Base-by-base conservation (phyloP, 2,113 vertebrate species). In the Chaetodon trifascialis region DNA sequence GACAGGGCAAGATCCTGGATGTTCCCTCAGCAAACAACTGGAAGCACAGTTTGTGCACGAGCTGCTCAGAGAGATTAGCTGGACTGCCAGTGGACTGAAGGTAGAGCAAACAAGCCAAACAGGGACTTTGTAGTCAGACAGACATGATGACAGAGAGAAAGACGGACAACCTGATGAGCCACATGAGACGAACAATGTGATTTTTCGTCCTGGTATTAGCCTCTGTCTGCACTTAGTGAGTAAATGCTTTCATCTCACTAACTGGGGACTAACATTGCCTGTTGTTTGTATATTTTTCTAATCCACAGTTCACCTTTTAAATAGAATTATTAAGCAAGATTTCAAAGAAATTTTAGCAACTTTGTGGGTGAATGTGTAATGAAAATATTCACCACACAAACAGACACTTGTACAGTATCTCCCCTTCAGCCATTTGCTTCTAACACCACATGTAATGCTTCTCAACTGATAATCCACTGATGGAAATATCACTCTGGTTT, bases 11-110 rank as follows among this genome's bases (percentile, higher is more conserved):
- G 67, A 79, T 62, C 30, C 58, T 82, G 71, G 81, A 83, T 90
- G 92, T 90, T 87, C 76, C 63, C 59, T 12, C 52, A 47, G 74
- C 88, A 89, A 92, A 94, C 85, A 91, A 92, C 78, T 86, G 85
- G 73, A 82, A 76, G 51, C 52, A 30, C 55, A 88, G 64, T 84
- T 75, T 80, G 78, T 17, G 38, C 66, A 46, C 21, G 36, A 70
- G 30, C 67, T 59, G 47, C 52, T 72, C 11, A 11, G 56, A 66
- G 71, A 74, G 52, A 74, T 81, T 65, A 70, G 58, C 67, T 19
- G 56, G 66, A 38, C 16, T 14, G 38, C 11, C 49, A 25, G 25
- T 34, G 55, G 81, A 71, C 55, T 55, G 58, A 71, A 46, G 75
- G 71, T 49, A 14, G 63, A 77, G 66, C 23, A 16, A 19, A 47